Evolutionary conservation across 2,797 vertebrate species (phyloP).

Genomic region (Protosalanx chinensis): DNA sequence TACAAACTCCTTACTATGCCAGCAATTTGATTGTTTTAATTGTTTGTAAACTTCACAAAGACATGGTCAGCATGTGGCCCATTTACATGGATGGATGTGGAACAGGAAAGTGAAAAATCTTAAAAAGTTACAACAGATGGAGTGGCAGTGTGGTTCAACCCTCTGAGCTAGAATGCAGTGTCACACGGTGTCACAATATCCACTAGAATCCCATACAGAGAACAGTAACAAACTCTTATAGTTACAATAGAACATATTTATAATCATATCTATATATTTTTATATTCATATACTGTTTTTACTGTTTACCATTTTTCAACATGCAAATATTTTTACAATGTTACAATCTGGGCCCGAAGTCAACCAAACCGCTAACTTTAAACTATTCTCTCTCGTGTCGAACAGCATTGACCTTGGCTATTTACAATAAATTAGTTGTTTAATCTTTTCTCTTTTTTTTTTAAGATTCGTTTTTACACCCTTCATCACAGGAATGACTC

Average conservation of each 20-base stretch:
- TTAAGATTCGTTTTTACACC: conserved; percentile 23
- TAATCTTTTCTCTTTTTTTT: neutral
- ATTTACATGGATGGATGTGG: conserved; percentile 32
- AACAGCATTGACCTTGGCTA: conserved; percentile 61
- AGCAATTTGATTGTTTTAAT: conserved; percentile 49
- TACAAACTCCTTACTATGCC: neutral
- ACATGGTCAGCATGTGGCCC: conserved; percentile 51
- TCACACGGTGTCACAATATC: conserved; percentile 35
- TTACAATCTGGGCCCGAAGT: conserved; percentile 54
- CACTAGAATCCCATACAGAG: conserved; percentile 50
- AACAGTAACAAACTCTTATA: conserved; percentile 68
- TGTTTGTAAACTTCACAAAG: conserved; percentile 59
- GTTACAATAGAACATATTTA: conserved; percentile 48
- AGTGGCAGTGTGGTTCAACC: conserved; percentile 74
- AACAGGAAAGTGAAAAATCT: conserved; percentile 30
- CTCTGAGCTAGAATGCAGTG: conserved; percentile 72
- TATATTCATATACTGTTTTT: conserved; percentile 39
- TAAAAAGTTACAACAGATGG: conserved; percentile 50
- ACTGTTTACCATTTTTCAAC: conserved; percentile 66
- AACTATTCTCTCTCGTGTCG: conserved; percentile 44
- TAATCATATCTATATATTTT: conserved; percentile 38
- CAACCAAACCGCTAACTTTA: conserved; percentile 53
- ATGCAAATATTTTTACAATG: conserved; percentile 78
- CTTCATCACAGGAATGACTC: conserved; percentile 23
- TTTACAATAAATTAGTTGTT: conserved; percentile 61